phyloP scores from a whole-genome alignment of 2,113 vertebrate genomes.

The Neodontobutis hainanensis region DNA sequence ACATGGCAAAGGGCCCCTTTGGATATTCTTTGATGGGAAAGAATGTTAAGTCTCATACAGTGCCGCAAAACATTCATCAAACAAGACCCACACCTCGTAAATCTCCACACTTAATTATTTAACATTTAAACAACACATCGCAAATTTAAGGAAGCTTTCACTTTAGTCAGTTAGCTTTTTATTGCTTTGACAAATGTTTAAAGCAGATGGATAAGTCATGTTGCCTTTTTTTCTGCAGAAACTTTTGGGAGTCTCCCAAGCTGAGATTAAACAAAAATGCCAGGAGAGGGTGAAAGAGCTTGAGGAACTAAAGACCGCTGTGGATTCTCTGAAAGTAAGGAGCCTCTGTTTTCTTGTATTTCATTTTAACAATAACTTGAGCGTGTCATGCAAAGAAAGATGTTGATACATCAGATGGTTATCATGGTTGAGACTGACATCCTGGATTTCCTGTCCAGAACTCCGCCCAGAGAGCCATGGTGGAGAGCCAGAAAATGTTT shows the following conservation, averaged over 20 bases:
- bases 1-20: conserved; percentile 41
- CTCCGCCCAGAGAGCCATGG: conserved; percentile 82
- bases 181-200: conserved; percentile 2
- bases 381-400: background rate
- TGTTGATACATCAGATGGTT: background rate
- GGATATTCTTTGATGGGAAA: conserved; percentile 53
- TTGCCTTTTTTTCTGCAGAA: conserved; percentile 67
- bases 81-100: background rate
- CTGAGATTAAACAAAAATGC: conserved; percentile 82
- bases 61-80: conserved; percentile 4
- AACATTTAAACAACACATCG: conserved; percentile 6
- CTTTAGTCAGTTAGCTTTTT: background rate
- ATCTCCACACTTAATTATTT: background rate
- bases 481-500: conserved; percentile 84
- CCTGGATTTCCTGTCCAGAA: conserved; percentile 62
- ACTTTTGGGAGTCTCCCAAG: conserved; percentile 80
- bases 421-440: conserved; percentile 13
- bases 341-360: background rate
- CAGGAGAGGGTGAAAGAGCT: conserved; percentile 83
- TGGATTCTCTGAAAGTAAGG: conserved; percentile 80
- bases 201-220: conserved; percentile 10
- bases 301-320: conserved; percentile 80
- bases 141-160: conserved; percentile 1
- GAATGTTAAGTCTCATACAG: conserved; percentile 38
- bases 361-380: background rate